Evolutionary conservation across 2,797 vertebrate species (phyloP), one percentile per base, ranked within the genome.

Genomic region (Microctenopoma steveboyesi): DNA sequence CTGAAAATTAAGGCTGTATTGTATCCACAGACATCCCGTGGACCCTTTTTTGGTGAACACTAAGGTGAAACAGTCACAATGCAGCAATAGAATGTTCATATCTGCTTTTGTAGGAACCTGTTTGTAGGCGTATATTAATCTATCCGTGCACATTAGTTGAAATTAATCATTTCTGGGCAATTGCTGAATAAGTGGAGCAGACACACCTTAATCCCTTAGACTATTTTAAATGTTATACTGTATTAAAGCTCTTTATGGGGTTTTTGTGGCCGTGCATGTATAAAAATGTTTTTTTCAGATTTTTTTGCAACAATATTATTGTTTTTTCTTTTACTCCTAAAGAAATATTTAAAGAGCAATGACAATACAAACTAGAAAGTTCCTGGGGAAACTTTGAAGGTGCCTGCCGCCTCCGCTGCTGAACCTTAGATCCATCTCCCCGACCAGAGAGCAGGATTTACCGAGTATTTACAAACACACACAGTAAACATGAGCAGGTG

Each of bases 21-120:
- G n/a, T 22, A 27, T 30, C 63, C 52, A 48, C 6, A 5, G 54
- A 52, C 42, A 43, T 30, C 28, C 28, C 5, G 11, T 57, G 25
- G 25, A 43, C 56, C 22, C 27, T 47, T 65, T 50, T 54, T 62
- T 61, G 30, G 40, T n/a, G 0, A 33, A 69, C 47, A 39, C 8
- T 47, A 10, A 35, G 37, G 16, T 37, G 56, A 72, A 54, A 62
- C 22, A 18, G 30, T 35, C 51, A 9, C 33, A 4, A 1, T 13
- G 28, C 15, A 14, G 40, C 40, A 15, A 42, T 42, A 42, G 14
- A 42, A 40, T 35, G 39, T 59, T 33, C 39, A n/a, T 27, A 3
- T 61, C 18, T n/a, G 27, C 30, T n/a, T 61, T 64, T 67, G 62
- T 64, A 47, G 13, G 22, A 43, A 5, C 63, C 42, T 63, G 72